Conservation (phyloP, 2,888 invertebrate genomes). For the Thera obeliscata region DNA sequence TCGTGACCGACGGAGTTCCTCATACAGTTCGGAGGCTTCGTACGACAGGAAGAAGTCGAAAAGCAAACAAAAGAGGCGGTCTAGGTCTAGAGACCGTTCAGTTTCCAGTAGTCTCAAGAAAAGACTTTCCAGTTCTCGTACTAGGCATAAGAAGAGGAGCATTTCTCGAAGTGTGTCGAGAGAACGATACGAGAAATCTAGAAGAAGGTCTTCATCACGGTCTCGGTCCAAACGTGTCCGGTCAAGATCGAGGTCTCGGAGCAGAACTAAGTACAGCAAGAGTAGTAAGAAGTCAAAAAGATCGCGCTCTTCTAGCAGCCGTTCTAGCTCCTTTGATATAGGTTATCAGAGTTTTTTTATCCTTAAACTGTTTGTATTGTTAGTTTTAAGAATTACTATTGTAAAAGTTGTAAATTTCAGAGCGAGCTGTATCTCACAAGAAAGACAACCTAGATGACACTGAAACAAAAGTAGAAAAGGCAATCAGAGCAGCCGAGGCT, state of each 20-base stretch:
- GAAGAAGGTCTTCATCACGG: conserved; percentile 65
- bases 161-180: conserved; percentile 74
- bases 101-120: conserved; percentile 66
- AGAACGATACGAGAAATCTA: conserved; percentile 72
- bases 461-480: conserved; percentile 75
- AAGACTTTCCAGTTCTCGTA: conserved; percentile 67
- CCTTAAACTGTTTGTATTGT: not conserved
- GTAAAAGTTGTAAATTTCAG: conserved; percentile 45
- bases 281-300: conserved; percentile 62
- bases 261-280: conserved; percentile 63
- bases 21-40: conserved; percentile 75
- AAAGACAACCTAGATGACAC: conserved; percentile 71
- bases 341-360: conserved; percentile 47
- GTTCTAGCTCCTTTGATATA: conserved; percentile 72
- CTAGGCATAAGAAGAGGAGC: conserved; percentile 65
- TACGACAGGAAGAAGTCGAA: conserved; percentile 73
- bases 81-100: conserved; percentile 71
- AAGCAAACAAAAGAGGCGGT: conserved; percentile 70
- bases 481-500: conserved; percentile 80
- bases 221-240: conserved; percentile 41
- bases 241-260: conserved; percentile 62
- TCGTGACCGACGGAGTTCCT: conserved; percentile 72
- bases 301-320: conserved; percentile 67
- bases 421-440: conserved; percentile 50
- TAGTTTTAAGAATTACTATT: not conserved